Conservation (phyloP, 2,113 vertebrate species). For the Phalacrocorax carbo region DNA sequence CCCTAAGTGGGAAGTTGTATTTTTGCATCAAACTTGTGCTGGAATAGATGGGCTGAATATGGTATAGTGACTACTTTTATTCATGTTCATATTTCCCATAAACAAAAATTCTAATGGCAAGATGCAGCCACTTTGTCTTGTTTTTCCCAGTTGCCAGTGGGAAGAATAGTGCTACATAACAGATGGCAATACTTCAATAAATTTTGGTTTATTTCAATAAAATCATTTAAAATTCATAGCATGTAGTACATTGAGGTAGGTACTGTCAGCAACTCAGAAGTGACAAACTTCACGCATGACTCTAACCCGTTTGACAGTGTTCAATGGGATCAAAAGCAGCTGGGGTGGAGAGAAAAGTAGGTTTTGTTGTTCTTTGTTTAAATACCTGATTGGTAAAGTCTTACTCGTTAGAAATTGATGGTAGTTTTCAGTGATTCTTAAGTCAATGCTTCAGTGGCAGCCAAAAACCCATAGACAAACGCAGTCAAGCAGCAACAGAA, state of each 20-base stretch:
- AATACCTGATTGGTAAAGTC: constrained; percentile 25
- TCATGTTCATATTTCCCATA: neutral
- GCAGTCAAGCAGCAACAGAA: constrained; percentile 19
- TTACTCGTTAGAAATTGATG: constrained; percentile 3
- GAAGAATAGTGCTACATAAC: neutral
- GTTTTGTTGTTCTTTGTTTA: neutral
- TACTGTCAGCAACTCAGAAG: neutral
- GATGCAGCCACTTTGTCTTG: neutral
- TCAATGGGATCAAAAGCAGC: constrained; percentile 17
- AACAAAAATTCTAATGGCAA: neutral
- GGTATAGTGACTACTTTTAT: neutral
- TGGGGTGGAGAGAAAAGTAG: neutral
- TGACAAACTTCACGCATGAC: neutral
- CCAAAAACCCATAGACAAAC: neutral
- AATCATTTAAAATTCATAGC: neutral
- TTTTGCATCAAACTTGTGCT: neutral
- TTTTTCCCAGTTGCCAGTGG: neutral
- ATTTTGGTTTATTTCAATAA: neutral
- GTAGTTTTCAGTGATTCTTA: constrained; percentile 1
- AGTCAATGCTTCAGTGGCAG: neutral
- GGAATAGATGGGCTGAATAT: neutral
- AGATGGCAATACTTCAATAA: neutral
- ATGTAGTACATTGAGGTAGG: neutral
- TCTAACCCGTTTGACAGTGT: neutral
- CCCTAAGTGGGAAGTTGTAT: neutral